Conservation (phyloP, 2,888 invertebrate genomes). For the Ornithoptera priamus region DNA sequence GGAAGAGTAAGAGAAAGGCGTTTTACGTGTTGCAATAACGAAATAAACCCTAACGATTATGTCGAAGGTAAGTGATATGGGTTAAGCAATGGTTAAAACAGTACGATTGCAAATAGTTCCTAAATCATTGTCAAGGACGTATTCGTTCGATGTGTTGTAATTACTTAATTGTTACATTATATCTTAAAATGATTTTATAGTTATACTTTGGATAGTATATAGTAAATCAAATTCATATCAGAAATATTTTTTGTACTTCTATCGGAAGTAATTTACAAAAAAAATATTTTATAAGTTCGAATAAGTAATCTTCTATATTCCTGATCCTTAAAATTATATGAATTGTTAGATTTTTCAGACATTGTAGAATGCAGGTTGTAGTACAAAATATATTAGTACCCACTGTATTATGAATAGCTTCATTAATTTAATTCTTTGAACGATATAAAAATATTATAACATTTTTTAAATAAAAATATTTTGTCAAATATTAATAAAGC, state of each 20-base stretch:
- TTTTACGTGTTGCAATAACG: slow-evolving; percentile 41
- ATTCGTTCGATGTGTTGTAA: slow-evolving; percentile 28
- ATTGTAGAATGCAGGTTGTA: background rate
- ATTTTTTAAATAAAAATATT: background rate
- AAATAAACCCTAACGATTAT: slow-evolving; percentile 54
- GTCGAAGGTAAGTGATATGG: slow-evolving; percentile 68
- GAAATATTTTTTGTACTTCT: background rate
- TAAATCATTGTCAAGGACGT: slow-evolving; percentile 51
- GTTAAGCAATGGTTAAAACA: slow-evolving; percentile 39
- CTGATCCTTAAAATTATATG: background rate
- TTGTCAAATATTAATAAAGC: background rate
- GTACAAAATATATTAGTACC: background rate
- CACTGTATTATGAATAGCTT: background rate
- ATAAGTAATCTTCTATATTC: background rate
- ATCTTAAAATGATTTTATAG: slow-evolving; percentile 4
- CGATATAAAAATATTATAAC: background rate
- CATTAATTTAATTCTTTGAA: background rate
- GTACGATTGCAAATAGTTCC: slow-evolving; percentile 56
- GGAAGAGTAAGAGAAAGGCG: slow-evolving; percentile 52
- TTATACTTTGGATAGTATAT: background rate
- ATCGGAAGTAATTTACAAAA: no score
- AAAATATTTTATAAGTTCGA: no score
- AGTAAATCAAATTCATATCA: background rate
- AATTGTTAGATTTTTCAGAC: background rate
- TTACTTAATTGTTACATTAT: slow-evolving; percentile 17